Evolutionary conservation across 1,140 invertebrate species (phyloP).

Genomic region (Zelostemma sp.): DNA sequence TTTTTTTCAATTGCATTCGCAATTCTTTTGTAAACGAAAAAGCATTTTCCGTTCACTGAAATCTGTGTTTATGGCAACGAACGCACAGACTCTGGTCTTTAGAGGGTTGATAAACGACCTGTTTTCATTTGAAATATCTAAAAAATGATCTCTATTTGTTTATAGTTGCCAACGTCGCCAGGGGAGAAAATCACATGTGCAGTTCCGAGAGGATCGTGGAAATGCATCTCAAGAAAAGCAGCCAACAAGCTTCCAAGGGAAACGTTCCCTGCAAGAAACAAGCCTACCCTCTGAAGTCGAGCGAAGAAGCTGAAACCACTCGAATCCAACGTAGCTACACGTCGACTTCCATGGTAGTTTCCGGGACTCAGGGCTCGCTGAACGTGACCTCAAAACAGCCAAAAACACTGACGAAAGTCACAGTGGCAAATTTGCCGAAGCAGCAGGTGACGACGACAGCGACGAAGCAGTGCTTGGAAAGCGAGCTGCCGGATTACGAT

Average conservation of each 20-base stretch:
- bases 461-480: constrained; percentile 25
- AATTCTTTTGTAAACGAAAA: too few species aligned
- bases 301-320: not conserved
- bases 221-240: too few species aligned
- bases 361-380: not conserved
- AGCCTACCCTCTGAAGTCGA: constrained; percentile 2
- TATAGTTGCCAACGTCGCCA: too few species aligned
- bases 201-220: too few species aligned
- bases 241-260: constrained; percentile 13
- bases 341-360: not conserved
- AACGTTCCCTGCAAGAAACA: constrained; percentile 2
- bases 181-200: too few species aligned
- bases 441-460: constrained; percentile 4
- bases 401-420: constrained; percentile 65
- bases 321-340: not conserved
- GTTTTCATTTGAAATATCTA: too few species aligned
- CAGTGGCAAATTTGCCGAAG: constrained; percentile 48
- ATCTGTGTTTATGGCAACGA: too few species aligned
- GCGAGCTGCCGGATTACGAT: constrained; percentile 69
- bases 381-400: constrained; percentile 35
- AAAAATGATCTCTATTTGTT: too few species aligned
- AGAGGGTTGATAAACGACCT: too few species aligned
- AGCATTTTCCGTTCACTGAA: too few species aligned
- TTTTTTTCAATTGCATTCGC: too few species aligned
- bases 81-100: too few species aligned